A percentile compares a stretch with the other conserved stretches of the same genome.
These are phyloP conservation scores for Lymantria monacha DNA, from an alignment of 2,888 invertebrate genomes.

Conservation along the genomic window DNA sequence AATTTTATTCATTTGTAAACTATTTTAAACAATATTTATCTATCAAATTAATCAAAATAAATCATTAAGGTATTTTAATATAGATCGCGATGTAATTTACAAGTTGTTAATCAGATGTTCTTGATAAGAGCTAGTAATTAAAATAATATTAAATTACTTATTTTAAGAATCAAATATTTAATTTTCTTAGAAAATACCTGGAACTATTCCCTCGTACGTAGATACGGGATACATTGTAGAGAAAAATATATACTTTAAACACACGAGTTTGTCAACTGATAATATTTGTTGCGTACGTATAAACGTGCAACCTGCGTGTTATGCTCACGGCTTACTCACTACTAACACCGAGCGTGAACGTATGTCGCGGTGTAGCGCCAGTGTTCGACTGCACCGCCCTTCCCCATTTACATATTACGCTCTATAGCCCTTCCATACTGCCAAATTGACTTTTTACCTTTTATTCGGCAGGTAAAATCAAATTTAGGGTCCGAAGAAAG, in stretches of 20 bases:
- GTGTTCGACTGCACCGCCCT: constrained; percentile 73
- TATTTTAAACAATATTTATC: no score
- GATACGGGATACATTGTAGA: constrained; percentile 70
- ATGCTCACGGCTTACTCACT: constrained; percentile 22
- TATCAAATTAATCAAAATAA: no score
- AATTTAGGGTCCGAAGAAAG: constrained; percentile 73
- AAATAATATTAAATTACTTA: no score
- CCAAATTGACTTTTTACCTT: constrained; percentile 81
- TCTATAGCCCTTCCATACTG: constrained; percentile 76
- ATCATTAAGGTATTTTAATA: no score
- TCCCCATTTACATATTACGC: constrained; percentile 77
- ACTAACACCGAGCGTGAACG: constrained; percentile 37
- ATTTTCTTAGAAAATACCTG: constrained; percentile 47
- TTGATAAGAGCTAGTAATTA: no score
- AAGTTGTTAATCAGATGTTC: no score
- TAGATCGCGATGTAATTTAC: no score
- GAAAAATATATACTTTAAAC: constrained; percentile 9
- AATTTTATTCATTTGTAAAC: no score
- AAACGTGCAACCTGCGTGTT: constrained; percentile 38
- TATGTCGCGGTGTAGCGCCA: constrained; percentile 48
- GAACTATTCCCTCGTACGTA: constrained; percentile 62
- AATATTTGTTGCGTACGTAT: constrained; percentile 37
- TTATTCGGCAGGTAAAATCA: constrained; percentile 78
- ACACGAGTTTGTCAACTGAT: constrained; percentile 32
- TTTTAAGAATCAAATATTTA: neutral